Evolutionary conservation across 2,888 invertebrate genomes (phyloP).

Genomic region (Trachelus stipa): DNA sequence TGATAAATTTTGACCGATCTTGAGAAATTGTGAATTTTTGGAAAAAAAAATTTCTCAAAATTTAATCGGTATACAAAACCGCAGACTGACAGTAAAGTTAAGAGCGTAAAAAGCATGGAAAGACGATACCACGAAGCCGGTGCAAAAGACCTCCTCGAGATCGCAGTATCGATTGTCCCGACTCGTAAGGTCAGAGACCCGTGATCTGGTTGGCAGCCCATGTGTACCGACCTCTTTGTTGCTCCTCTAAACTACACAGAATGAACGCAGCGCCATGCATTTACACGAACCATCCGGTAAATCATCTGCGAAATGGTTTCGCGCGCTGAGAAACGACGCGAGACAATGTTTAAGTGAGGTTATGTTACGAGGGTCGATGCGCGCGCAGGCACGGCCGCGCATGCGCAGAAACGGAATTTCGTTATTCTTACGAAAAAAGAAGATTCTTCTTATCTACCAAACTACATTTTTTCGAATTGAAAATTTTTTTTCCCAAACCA

Average conservation of each 20-base stretch:
- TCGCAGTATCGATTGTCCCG: conserved; percentile 56
- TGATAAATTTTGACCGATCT: too few relatives aligned
- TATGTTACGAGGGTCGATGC: too few relatives aligned
- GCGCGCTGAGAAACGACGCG: not conserved
- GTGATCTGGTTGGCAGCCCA: conserved; percentile 60
- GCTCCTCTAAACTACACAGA: conserved; percentile 37
- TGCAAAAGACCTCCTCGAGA: conserved; percentile 37
- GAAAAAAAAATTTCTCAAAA: too few relatives aligned
- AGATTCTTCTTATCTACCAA: too few relatives aligned
- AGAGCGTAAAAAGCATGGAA: not conserved
- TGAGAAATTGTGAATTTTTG: too few relatives aligned
- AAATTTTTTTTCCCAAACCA: too few relatives aligned
- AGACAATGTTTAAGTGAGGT: not conserved
- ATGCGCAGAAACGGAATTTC: too few relatives aligned
- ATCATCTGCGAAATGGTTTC: not conserved
- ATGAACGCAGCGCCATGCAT: not conserved
- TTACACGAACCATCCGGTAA: not conserved
- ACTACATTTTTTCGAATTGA: rapidly evolving
- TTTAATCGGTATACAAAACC: not conserved
- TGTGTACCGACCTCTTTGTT: conserved; percentile 49
- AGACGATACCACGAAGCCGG: not conserved
- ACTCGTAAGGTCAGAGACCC: conserved; percentile 57
- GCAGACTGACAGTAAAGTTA: not conserved
- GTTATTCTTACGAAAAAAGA: too few relatives aligned
- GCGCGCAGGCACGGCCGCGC: too few relatives aligned